phyloP scores from a whole-genome alignment of 2,888 invertebrate species.

The Parapristionchus giblindavisi region DNA sequence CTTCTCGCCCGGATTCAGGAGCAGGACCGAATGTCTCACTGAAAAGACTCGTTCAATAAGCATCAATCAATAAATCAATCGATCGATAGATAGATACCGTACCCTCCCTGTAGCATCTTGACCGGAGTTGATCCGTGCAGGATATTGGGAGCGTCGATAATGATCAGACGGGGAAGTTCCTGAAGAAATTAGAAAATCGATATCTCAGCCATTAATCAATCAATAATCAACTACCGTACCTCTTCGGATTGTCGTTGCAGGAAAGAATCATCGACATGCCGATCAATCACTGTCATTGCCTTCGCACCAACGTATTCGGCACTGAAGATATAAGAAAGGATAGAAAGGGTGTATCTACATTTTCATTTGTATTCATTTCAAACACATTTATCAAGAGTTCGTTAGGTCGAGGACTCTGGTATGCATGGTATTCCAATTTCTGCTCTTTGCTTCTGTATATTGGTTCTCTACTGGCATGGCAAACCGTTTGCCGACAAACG shows the following conservation, averaged over 20 bases:
- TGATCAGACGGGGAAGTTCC: slow-evolving; percentile 10
- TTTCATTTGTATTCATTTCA: no score
- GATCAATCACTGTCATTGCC: not conserved
- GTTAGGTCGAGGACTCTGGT: no score
- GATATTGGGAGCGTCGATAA: slow-evolving; percentile 14
- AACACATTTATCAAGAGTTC: no score
- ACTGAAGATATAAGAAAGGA: no score
- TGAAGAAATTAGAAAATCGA: not conserved
- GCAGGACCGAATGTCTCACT: no score
- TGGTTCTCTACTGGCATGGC: no score
- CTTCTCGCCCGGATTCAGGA: no score
- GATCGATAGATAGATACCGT: not conserved
- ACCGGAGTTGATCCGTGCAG: slow-evolving; percentile 20
- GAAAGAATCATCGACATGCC: slow-evolving; percentile 13
- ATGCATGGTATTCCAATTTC: no score
- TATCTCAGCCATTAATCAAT: not conserved
- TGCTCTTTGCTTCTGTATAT: no score
- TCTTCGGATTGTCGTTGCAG: not conserved
- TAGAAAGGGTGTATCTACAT: no score
- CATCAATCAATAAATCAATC: not conserved
- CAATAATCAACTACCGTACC: not conserved
- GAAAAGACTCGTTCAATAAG: not conserved
- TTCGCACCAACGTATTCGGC: slow-evolving; percentile 7
- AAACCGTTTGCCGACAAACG: no score
- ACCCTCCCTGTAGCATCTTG: not conserved